A percentile compares a stretch with the other conserved stretches of the same genome.
Evolutionary conservation across 92 coral and sea anemone species (phyloP).

Genomic region (Epizoanthus rinbou): DNA sequence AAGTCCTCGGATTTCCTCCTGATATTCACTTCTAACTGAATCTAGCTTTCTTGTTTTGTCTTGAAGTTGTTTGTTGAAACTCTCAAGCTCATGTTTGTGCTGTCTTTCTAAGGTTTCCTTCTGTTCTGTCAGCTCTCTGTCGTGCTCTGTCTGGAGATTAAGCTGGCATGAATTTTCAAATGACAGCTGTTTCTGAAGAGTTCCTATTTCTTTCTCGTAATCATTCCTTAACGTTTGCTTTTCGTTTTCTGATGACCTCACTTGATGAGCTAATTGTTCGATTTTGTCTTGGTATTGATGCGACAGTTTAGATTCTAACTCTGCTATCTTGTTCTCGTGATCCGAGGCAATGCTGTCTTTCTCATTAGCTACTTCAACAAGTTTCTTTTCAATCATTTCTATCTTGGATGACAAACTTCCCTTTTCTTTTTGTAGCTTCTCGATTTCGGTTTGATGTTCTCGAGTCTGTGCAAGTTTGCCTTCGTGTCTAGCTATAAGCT

Average conservation of each 20-base stretch:
- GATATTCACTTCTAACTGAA: conserved; percentile 49
- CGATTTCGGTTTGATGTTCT: conserved; percentile 53
- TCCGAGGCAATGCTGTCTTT: conserved; percentile 14
- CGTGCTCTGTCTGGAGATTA: conserved; percentile 76
- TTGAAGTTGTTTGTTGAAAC: conserved; percentile 57
- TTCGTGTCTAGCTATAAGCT: conserved; percentile 47
- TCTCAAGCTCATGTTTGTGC: conserved; percentile 72
- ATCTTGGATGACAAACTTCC: conserved; percentile 39
- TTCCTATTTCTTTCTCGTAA: conserved; percentile 74
- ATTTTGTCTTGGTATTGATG: conserved; percentile 38
- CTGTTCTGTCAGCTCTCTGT: conserved; percentile 59
- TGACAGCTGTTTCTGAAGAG: conserved; percentile 70
- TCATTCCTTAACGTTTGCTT: conserved; percentile 53
- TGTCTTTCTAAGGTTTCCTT: conserved; percentile 57
- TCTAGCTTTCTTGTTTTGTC: conserved; percentile 60
- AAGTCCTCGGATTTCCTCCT: conserved; percentile 51
- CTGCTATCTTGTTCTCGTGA: conserved; percentile 26
- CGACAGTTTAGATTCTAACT: conserved; percentile 35
- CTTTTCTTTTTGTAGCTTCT: conserved; percentile 44
- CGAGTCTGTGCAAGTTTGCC: conserved; percentile 37
- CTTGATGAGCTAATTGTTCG: conserved; percentile 49
- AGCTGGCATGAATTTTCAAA: conserved; percentile 79
- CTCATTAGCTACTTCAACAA: conserved; percentile 47
- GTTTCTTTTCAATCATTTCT: conserved; percentile 50
- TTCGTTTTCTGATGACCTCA: conserved; percentile 39